phyloP scores from a whole-genome alignment of 2,888 invertebrate species.

The Automeris io region DNA sequence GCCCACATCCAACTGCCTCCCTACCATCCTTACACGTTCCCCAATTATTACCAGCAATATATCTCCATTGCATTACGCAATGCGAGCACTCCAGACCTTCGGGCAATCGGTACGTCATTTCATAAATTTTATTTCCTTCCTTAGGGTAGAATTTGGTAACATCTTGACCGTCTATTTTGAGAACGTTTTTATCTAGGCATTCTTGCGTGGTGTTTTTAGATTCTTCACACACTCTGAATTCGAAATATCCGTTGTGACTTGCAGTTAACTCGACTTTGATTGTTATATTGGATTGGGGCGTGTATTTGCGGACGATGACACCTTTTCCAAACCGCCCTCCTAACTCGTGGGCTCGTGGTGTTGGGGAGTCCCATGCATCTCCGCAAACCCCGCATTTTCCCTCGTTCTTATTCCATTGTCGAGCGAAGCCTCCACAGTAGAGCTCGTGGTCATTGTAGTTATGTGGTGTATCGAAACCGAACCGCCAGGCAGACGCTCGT shows the following conservation, averaged over 20 bases:
- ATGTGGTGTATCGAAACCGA: slow-evolving; percentile 90
- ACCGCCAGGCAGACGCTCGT: slow-evolving; percentile 91
- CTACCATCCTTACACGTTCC: slow-evolving; percentile 84
- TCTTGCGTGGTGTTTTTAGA: slow-evolving; percentile 82
- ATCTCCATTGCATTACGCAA: slow-evolving; percentile 93
- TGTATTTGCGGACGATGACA: slow-evolving; percentile 87
- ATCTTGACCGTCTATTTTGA: slow-evolving; percentile 73
- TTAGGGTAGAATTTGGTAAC: slow-evolving; percentile 83
- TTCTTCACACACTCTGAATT: slow-evolving; percentile 89
- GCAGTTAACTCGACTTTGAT: slow-evolving; percentile 92
- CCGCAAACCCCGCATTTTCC: slow-evolving; percentile 93
- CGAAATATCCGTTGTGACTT: slow-evolving; percentile 90
- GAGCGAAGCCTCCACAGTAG: slow-evolving; percentile 91
- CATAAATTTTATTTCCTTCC: slow-evolving; percentile 87
- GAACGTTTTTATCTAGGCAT: slow-evolving; percentile 85
- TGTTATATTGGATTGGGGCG: slow-evolving; percentile 80
- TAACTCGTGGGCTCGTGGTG: slow-evolving; percentile 86
- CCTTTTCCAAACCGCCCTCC: slow-evolving; percentile 91
- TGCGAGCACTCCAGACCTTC: slow-evolving; percentile 83
- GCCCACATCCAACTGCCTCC: slow-evolving; percentile 90
- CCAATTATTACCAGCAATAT: slow-evolving; percentile 92
- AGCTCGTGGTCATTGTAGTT: slow-evolving; percentile 94
- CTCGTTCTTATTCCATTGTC: slow-evolving; percentile 87
- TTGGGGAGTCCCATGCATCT: slow-evolving; percentile 85
- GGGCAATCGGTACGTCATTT: slow-evolving; percentile 82